Evolutionary conservation across 2,113 vertebrate species (phyloP).

Genomic region (Siphamia tubifer): DNA sequence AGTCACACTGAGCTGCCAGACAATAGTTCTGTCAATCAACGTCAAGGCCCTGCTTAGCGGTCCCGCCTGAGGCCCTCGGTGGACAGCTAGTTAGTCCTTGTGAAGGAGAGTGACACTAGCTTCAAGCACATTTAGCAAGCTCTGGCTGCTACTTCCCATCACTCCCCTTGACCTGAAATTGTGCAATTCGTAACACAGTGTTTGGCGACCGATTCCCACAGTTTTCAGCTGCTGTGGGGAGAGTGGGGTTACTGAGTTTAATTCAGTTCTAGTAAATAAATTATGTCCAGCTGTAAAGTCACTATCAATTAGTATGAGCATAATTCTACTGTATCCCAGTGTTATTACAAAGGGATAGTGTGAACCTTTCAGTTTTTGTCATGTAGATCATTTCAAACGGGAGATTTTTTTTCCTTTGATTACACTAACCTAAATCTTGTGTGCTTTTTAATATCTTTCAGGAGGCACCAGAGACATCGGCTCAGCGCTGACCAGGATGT

Average conservation of each 20-base stretch:
- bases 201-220: neutral
- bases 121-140: neutral
- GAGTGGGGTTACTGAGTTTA: conserved; percentile 5
- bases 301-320: neutral
- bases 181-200: neutral
- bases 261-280: neutral
- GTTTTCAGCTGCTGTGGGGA: neutral
- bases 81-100: conserved; percentile 13
- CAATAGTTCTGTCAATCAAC: conserved; percentile 65
- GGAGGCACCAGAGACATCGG: conserved; percentile 95
- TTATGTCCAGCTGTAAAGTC: neutral
- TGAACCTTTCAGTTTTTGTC: neutral
- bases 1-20: conserved; percentile 49
- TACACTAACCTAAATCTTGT: neutral
- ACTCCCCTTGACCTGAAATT: conserved; percentile 12
- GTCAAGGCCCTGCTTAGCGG: conserved; percentile 25
- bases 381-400: neutral
- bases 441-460: conserved; percentile 55
- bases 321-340: too few relatives aligned
- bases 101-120: conserved; percentile 20
- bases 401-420: neutral
- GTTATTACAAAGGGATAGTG: too few relatives aligned
- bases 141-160: neutral
- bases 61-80: conserved; percentile 22
- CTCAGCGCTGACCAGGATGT: conserved; percentile 95